Evolutionary conservation across 1,140 invertebrate species (phyloP).

Genomic region (Latrodectus geometricus): DNA sequence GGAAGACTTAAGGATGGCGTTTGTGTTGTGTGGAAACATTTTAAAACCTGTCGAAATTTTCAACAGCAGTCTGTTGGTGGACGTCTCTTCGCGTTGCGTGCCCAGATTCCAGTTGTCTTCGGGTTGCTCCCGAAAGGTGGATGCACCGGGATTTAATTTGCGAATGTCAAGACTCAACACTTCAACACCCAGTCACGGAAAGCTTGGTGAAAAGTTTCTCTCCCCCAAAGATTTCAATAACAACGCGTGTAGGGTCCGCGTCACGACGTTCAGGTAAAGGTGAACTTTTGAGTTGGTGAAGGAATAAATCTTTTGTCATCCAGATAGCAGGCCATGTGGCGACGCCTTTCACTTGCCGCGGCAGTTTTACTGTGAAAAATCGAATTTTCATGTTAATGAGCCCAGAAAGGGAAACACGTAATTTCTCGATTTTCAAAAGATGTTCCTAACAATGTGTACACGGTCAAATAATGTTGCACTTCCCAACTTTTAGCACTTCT

Average conservation of each 20-base stretch:
- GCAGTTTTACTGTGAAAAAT: conserved; percentile 13
- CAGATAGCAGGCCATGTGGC: not conserved
- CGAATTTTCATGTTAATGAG: not conserved
- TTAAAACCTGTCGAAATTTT: conserved; percentile 24
- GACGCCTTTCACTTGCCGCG: not conserved
- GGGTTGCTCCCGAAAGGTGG: conserved; percentile 6
- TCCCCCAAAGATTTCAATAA: not conserved
- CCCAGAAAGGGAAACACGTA: not conserved
- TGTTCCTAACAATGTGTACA: too few relatives aligned
- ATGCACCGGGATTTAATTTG: conserved; percentile 19
- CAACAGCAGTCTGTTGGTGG: not conserved
- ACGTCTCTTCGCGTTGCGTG: conserved; percentile 10
- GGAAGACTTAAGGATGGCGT: too few relatives aligned
- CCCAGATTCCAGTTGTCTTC: conserved; percentile 31
- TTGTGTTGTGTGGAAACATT: not conserved
- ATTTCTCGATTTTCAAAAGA: too few relatives aligned
- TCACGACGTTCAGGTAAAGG: not conserved
- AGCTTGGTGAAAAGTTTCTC: conserved; percentile 28
- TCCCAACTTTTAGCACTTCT: too few relatives aligned
- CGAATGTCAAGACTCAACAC: conserved; percentile 47
- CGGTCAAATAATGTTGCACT: too few relatives aligned
- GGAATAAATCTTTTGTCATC: conserved; percentile 34
- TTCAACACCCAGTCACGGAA: conserved; percentile 33
- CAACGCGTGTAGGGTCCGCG: not conserved
- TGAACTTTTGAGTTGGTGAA: not conserved